These are phyloP conservation scores for Rhogogaster chlorosoma DNA, from an alignment of 2,888 invertebrate genomes.

Conservation along the genomic window DNA sequence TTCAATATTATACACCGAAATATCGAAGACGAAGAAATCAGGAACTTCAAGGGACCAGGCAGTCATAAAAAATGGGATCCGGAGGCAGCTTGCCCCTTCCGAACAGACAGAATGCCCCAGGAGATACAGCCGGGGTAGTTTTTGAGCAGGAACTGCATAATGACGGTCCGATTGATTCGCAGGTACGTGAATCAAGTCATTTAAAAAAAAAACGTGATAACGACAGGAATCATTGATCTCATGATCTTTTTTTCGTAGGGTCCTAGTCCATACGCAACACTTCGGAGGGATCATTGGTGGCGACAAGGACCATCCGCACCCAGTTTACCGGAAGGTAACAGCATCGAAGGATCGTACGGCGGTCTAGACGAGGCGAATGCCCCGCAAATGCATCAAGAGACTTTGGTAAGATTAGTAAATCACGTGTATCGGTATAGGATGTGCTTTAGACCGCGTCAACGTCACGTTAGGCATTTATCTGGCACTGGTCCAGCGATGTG, in stretches of 20 bases:
- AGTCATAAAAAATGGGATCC: constrained; percentile 26
- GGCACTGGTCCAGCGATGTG: constrained; percentile 31
- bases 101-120: neutral
- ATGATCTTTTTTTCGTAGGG: constrained; percentile 57
- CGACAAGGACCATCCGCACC: constrained; percentile 64
- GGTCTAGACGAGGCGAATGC: constrained; percentile 36
- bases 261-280: constrained; percentile 62
- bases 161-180: constrained; percentile 38
- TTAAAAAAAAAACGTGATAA: constrained; percentile 45
- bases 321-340: constrained; percentile 61
- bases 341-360: constrained; percentile 20
- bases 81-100: constrained; percentile 39
- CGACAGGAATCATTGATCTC: constrained; percentile 53
- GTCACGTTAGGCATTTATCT: neutral
- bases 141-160: neutral
- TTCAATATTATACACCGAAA: neutral
- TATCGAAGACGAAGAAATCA: neutral
- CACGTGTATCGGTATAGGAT: neutral
- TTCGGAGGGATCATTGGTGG: constrained; percentile 65
- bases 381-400: constrained; percentile 62
- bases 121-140: neutral
- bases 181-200: neutral
- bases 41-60: neutral
- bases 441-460: neutral
- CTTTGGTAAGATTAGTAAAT: constrained; percentile 64